Evolutionary conservation across 2,888 invertebrate species (phyloP).

Genomic region (Periphyllus acericola): DNA sequence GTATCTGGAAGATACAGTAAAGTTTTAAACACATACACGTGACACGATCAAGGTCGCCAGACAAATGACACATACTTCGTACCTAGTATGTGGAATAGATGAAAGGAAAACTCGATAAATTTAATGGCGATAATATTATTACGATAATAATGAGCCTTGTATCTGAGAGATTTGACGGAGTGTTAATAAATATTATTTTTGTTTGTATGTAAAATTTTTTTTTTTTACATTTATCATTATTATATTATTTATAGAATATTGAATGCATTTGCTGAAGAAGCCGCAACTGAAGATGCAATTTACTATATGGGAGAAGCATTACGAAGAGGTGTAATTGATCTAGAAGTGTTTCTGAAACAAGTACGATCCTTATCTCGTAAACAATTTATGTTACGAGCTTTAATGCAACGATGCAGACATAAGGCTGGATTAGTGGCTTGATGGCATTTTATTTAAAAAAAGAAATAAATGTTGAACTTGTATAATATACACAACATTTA

Average conservation of each 20-base stretch:
- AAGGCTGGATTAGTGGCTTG: slow-evolving; percentile 74
- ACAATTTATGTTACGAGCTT: slow-evolving; percentile 94
- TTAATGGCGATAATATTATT: too few relatives aligned
- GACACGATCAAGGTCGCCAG: too few relatives aligned
- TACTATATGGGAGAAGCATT: slow-evolving; percentile 97
- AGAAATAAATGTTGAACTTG: neutral
- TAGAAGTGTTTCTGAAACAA: slow-evolving; percentile 96
- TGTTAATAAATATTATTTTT: too few relatives aligned
- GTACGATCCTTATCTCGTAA: slow-evolving; percentile 93
- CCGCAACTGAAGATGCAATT: slow-evolving; percentile 97
- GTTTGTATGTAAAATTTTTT: neutral
- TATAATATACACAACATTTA: neutral
- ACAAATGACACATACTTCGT: too few relatives aligned
- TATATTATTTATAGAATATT: slow-evolving; percentile 74
- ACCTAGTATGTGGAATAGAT: too few relatives aligned
- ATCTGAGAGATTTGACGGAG: too few relatives aligned
- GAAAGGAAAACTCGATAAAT: too few relatives aligned
- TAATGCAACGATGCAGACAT: slow-evolving; percentile 89
- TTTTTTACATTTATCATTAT: neutral
- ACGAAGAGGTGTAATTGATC: slow-evolving; percentile 89
- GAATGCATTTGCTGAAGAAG: slow-evolving; percentile 96
- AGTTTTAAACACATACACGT: too few relatives aligned
- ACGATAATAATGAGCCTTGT: too few relatives aligned
- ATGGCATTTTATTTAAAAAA: neutral
- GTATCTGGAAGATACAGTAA: too few relatives aligned